A percentile compares a stretch with the other conserved stretches of the same genome.
phyloP scores from a whole-genome alignment of 2,113 vertebrate species.

The Felis catus region DNA sequence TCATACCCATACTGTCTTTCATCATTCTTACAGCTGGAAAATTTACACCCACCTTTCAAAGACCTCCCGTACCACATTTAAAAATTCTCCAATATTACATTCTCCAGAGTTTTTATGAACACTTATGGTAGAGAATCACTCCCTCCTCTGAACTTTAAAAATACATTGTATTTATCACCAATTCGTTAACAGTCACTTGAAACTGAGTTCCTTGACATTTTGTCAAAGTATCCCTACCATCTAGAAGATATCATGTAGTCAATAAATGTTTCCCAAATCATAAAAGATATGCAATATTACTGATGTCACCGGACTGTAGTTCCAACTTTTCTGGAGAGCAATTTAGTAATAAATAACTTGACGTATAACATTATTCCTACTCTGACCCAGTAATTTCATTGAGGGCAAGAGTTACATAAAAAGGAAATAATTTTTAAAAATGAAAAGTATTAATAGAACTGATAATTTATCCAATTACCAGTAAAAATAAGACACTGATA shows the following conservation, averaged over 20 bases:
- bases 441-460: not conserved
- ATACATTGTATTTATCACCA: not conserved
- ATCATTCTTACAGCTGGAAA: not conserved
- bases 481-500: not conserved
- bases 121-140: not conserved
- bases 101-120: not conserved
- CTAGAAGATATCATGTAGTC: not conserved
- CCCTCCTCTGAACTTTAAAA: not conserved
- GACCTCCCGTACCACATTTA: not conserved
- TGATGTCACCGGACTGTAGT: not conserved
- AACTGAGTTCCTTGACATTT: not conserved
- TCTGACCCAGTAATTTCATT: not conserved
- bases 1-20: not conserved
- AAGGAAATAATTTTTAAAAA: not conserved
- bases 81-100: not conserved
- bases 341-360: not conserved
- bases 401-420: not conserved
- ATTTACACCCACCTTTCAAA: not conserved
- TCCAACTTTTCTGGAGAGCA: not conserved
- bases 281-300: not conserved
- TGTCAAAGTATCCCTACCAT: not conserved
- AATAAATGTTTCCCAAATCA: not conserved
- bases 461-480: not conserved
- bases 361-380: not conserved
- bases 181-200: not conserved